Evolutionary conservation across 2,888 invertebrate genomes (phyloP).

Genomic region (Drosophila meridionalis): DNA sequence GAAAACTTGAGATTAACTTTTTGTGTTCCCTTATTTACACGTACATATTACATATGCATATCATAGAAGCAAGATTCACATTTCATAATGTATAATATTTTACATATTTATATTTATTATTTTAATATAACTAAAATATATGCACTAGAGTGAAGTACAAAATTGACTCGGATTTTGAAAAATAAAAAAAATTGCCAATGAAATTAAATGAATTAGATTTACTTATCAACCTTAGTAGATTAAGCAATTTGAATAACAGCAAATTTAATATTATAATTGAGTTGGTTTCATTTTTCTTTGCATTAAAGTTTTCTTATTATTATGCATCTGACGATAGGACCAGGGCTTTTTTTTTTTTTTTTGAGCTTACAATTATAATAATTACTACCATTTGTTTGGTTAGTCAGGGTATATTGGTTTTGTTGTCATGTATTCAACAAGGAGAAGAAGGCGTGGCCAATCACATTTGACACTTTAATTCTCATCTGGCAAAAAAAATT

Average conservation of each 20-base stretch:
- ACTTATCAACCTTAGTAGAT: background rate
- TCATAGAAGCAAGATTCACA: no score
- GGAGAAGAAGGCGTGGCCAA: background rate
- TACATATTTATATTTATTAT: background rate
- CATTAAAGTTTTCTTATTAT: conserved; percentile 9
- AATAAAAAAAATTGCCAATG: background rate
- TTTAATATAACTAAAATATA: background rate
- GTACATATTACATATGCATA: no score
- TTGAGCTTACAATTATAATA: conserved; percentile 46
- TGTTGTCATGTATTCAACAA: background rate
- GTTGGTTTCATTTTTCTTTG: conserved; percentile 19
- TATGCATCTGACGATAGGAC: conserved; percentile 22
- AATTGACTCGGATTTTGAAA: background rate
- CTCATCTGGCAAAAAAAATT: background rate
- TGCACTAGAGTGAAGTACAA: no score
- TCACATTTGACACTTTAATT: background rate
- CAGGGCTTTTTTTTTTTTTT: conserved; percentile 24
- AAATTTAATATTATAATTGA: conserved; percentile 31
- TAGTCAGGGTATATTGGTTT: background rate
- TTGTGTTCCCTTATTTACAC: no score
- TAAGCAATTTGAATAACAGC: conserved; percentile 34
- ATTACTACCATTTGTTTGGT: conserved; percentile 34
- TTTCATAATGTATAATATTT: no score
- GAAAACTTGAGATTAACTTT: background rate
- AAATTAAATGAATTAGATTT: background rate